Evolutionary conservation across 1,140 invertebrate genomes (phyloP), one percentile per base, ranked within the genome.

Genomic region (Orchestia grillus): DNA sequence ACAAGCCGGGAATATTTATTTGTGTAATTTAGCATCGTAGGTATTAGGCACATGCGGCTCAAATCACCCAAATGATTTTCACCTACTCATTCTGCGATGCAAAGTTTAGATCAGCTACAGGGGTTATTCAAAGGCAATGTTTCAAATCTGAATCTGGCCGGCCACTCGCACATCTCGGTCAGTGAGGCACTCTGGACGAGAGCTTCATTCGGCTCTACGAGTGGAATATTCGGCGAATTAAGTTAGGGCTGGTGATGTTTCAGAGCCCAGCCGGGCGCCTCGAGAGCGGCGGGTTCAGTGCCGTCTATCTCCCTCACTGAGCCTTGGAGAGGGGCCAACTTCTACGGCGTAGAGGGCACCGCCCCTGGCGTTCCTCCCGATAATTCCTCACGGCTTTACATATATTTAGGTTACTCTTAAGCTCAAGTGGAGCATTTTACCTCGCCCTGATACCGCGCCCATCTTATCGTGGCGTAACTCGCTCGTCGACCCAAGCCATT

Each of bases 401-500:
- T 77, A 77, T 77, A 77, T 77, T 77, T 77, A 77, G 62, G 62
- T 77, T 77, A 77, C 62, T 77, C 62, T 77, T 77, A 77, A 77
- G 62, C 62, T 77, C 62, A 28, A 77, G 62, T 77, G 62, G 62
- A 77, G 62, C 62, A 28, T 77, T 77, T 77, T 77, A 36, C 62
- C 62, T 77, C 62, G 62, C 62, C 62, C 15, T 77, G 62, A 77
- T 77, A 77, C 62, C 62, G 62, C 62, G 62, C 62, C 62, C 62
- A 3, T 77, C 62, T 77, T 77, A 77, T 77, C 62, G 62, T 77
- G 62, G 62, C 62, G 62, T 77, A 77, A 77, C 62, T 77, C 28
- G 28, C 62, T 77, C 62, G 62, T 77, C 62, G 62, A 8, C 62
- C 15, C 28, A 23, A 28, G 62, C 62, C 62, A 77, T 77, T 77